phyloP scores from a whole-genome alignment of 2,113 vertebrate species.

The Crotalus viridis region DNA sequence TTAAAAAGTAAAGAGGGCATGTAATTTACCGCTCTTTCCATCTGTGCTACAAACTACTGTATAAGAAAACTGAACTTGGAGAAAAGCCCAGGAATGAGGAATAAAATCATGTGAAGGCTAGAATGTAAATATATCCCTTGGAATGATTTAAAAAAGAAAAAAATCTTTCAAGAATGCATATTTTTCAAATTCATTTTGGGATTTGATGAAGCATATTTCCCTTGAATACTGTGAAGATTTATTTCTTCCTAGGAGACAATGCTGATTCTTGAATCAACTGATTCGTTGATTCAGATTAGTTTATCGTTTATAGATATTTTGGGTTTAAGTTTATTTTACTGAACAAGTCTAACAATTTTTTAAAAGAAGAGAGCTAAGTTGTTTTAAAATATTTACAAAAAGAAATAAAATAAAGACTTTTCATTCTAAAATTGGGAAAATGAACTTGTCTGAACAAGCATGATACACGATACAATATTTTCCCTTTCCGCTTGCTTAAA shows the following conservation, averaged over 20 bases:
- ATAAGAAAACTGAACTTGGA: slow-evolving; percentile 22
- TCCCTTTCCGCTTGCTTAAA: neutral
- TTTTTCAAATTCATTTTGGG: slow-evolving; percentile 4
- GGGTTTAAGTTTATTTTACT: neutral
- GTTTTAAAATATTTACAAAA: neutral
- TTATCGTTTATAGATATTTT: neutral
- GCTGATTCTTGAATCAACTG: neutral
- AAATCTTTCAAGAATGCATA: slow-evolving; percentile 4
- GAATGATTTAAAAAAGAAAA: neutral
- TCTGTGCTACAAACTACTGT: neutral
- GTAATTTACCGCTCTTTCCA: neutral
- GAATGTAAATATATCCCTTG: slow-evolving; percentile 15
- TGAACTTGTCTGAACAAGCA: neutral
- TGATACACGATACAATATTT: neutral
- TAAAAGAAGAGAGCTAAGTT: neutral
- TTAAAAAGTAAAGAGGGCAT: neutral
- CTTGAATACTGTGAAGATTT: slow-evolving; percentile 15
- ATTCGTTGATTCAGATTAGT: neutral
- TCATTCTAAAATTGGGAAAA: neutral
- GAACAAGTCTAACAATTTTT: neutral
- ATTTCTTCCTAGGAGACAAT: neutral
- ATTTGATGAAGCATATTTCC: neutral
- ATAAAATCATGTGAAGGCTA: slow-evolving; percentile 14
- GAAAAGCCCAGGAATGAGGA: neutral
- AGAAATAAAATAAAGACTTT: neutral